Conservation (phyloP, 1,140 invertebrate species). For the Camponotus vicinus region DNA sequence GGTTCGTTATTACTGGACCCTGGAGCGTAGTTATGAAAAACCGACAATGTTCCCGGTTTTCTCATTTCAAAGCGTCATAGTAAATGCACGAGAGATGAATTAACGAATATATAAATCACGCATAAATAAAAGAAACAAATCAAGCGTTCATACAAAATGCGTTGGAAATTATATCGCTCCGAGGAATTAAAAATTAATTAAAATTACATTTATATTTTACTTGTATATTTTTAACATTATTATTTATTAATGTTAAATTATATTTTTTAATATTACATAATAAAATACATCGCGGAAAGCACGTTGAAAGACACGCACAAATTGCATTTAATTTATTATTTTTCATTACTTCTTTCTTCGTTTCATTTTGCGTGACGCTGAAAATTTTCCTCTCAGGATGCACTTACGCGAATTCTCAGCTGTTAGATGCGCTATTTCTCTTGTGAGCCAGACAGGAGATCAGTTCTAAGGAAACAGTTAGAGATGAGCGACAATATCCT, state of each 20-base stretch:
- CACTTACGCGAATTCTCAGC: conserved; percentile 41
- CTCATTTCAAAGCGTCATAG: conserved; percentile 28
- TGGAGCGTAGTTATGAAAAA: conserved; percentile 33
- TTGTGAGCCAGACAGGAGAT: conserved; percentile 33
- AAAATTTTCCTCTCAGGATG: conserved; percentile 29
- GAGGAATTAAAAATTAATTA: background rate
- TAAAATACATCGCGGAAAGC: background rate
- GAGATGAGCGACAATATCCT: conserved; percentile 55
- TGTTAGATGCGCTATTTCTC: conserved; percentile 48
- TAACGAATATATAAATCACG: background rate
- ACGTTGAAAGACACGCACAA: background rate
- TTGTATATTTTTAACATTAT: background rate
- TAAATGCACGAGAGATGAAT: conserved; percentile 23
- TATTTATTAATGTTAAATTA: conserved; percentile 10
- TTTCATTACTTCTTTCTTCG: background rate
- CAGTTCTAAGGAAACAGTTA: conserved; percentile 53
- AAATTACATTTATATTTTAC: conserved; percentile 1
- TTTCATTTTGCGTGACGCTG: conserved; percentile 25
- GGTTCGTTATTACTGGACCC: background rate
- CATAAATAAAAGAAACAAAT: background rate
- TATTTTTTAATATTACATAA: background rate
- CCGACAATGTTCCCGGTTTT: conserved; percentile 2
- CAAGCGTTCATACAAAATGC: background rate
- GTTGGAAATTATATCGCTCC: conserved; percentile 1
- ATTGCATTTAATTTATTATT: background rate